Evolutionary conservation across 2,113 vertebrate species (phyloP).

Genomic region (Vulpes ferrilata): DNA sequence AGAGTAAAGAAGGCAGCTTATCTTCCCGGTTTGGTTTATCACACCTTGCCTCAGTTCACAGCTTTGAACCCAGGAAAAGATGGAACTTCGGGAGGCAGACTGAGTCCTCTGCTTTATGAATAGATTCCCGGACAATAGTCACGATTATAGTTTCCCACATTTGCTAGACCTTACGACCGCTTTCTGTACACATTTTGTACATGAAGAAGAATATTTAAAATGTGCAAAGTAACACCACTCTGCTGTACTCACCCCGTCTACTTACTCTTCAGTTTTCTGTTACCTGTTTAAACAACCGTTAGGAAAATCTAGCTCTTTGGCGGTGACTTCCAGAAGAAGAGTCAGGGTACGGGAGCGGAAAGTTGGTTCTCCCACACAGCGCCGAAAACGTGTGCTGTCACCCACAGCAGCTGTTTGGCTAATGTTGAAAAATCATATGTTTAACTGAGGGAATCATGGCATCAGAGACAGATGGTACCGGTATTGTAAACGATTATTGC

Average conservation of each 20-base stretch:
- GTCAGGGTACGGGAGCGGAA: neutral
- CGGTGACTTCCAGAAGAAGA: constrained; percentile 45
- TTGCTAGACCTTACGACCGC: neutral
- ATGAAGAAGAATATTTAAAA: neutral
- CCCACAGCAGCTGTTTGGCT: constrained; percentile 81
- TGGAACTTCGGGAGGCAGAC: neutral
- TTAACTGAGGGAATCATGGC: constrained; percentile 80
- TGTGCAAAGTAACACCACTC: neutral
- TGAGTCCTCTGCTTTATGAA: neutral
- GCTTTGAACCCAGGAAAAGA: neutral
- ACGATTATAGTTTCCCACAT: neutral
- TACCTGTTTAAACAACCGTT: neutral
- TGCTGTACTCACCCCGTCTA: neutral
- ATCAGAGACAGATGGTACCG: constrained; percentile 86
- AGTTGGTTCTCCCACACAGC: constrained; percentile 49
- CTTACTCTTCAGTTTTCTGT: neutral
- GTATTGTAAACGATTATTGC: constrained; percentile 86
- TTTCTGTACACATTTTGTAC: neutral
- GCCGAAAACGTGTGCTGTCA: neutral
- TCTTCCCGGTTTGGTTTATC: neutral
- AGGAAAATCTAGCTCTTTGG: neutral
- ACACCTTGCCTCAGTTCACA: neutral
- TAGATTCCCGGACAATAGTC: neutral
- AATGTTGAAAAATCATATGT: constrained; percentile 80
- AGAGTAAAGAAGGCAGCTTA: neutral